Base-by-base conservation (phyloP, 2,797 vertebrate genomes). In the Lates japonicus region DNA sequence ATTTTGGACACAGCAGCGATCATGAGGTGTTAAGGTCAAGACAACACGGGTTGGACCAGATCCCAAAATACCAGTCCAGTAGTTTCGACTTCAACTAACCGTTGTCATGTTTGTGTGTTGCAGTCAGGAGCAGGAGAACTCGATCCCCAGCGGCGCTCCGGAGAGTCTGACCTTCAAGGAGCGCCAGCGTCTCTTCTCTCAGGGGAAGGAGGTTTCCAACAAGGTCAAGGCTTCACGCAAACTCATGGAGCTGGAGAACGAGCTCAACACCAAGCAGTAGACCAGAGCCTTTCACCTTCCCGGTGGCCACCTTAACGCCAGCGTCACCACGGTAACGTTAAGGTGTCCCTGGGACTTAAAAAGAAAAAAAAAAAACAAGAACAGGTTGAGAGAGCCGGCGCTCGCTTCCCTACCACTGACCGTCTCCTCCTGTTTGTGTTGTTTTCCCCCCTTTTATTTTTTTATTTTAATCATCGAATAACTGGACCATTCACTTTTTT, bases 221-320 rank as follows among this genome's bases (percentile, higher is more conserved):
- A 99, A 98, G 95, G 97, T 99, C 67, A 99, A 99, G 83, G 98
- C 98, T 55, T 99, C 98, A 12, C 96, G 98, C 64, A 99, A 98
- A 91, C 92, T 99, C 70, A 99, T 96, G 93, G 98, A 99, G 92
- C 96, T 99, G 95, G 98, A 99, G 94, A 98, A 97, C 70, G 98
- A 99, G 87, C 95, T 99, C 86, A 98, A 98, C 95, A 99, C 98
- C 51, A 99, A 99, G 90, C 55, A 95, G 90, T 97, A 94, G 91
- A 85, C 80, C 93, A 78, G 88, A 94, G 90, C 92, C 92, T 92
- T 82, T 90, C 51, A 0, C 59, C 54, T 13, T 74, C 78, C 86
- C 80, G 67, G 70, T 51, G 20, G 20, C 72, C 88, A 74, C 82
- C 87, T 85, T 71, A 73, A 86, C 54, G 5, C 48, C 67, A 2